Base-by-base conservation (phyloP, 92 coral and sea anemone species). In the Nematostella vectensis region DNA sequence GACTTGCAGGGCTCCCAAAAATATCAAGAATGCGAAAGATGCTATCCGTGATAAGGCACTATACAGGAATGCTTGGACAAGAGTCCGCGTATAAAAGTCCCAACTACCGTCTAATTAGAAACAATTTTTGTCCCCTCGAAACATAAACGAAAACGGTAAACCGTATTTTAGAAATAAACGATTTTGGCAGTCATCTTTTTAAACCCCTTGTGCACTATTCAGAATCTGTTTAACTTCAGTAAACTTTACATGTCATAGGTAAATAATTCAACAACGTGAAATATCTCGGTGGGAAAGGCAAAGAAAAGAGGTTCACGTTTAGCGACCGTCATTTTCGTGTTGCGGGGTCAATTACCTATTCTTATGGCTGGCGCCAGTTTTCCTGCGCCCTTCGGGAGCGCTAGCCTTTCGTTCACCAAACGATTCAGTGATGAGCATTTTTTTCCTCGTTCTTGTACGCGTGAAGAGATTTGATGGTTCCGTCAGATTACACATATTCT, bases 1-100 rank as follows among this genome's bases (percentile, higher is more conserved):
- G 95, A 84, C 94, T 84, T 59, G 73, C 77, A 77, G 83, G 79
- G 74, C 75, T 65, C 62, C 76, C 83, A 48, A 72, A 84, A 84
- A 58, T 84, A 84, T 84, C 87, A 63, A 44, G 87, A 79, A 79
- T 71, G 79, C 75, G 94, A 84, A 84, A 84, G 94, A 84, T 84
- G 87, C 83, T 60, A 68, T 69, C 60, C 47, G 48, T 50, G 94
- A 84, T 84, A 84, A 84, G 83, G 74, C 64, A 28, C 11, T 27
- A 24, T 21, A 39, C 9, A 10, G 51, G 61, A 23, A 31, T 54
- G 47, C 56, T 31, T 56, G 69, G 33, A 33, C 8, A 33, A 15
- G 65, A 45, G 78, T 51, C 71, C 57, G 83, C 63, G 55, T 53
- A 47, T 63, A 71, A 58, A 58, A 54, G 58, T 60, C 55, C 48